Base-by-base conservation (phyloP, 2,113 vertebrate species). In the Rhea pennata region DNA sequence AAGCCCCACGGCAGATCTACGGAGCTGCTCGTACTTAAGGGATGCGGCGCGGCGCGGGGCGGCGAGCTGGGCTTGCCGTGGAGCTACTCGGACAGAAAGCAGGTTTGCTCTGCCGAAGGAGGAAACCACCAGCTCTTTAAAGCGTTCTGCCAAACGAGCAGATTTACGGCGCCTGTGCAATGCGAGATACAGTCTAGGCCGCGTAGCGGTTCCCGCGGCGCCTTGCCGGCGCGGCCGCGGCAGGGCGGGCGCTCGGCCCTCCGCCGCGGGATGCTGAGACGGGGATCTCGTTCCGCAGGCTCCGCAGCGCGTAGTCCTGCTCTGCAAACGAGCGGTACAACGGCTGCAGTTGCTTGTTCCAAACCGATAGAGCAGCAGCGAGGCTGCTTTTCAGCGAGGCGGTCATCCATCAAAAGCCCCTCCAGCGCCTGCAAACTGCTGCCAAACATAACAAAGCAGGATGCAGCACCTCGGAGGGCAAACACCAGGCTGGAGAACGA, bases 41-140 rank as follows among this genome's bases (percentile, higher is more conserved):
- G 62, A 51, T 7, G 62, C 91, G 93, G 95, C 97, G 81, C 53
- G 87, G 70, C 97, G 81, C 53, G 87, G 70, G 93, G 78, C 65
- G 74, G 58, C 6, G 4, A 67, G 74, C 48, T 86, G 74, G 86
- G 76, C 66, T 69, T 75, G n/a, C 74, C 8, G 3, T 5, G 53
- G 97, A 84, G 80, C 85, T 33, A 14, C 31, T 50, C 59, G 2
- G 5, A n/a, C 26, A 78, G 53, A 72, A 64, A 56, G 3, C 48
- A n/a, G 39, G 24, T 24, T 88, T 78, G 93, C 84, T 96, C 92
- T 92, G 74, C 75, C 3, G 61, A 42, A 86, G 83, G 42, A 16
- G 58, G 91, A 92, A 93, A 69, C 22, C 72, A 11, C 46, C 64
- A 20, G 20, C 79, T 65, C 85, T 42, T 80, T 29, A 58, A 76